Evolutionary conservation across 2,888 invertebrate genomes (phyloP), one percentile per base, ranked within the genome.

Genomic region (Branchellion lobata): DNA sequence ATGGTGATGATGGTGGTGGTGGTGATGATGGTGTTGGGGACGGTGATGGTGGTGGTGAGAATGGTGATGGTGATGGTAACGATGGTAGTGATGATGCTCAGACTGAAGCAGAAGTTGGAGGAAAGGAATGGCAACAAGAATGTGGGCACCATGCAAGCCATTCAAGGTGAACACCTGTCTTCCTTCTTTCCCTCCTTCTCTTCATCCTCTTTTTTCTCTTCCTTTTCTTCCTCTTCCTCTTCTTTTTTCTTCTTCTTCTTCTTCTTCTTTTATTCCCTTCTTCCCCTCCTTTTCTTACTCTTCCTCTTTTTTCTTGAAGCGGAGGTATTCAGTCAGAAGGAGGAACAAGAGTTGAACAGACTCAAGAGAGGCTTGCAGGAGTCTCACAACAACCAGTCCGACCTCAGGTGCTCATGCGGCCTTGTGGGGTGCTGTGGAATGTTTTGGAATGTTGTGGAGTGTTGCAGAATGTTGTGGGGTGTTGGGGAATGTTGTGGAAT

Each of bases 331-430:
- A 61, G 94, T 91, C 90, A 92, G 51, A 84, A 84, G 57, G 85
- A 85, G 79, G 80, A 84, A 27, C 83, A 84, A 57, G 86, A 86
- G 81, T 83, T 89, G 82, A 86, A 86, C 80, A 86, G 86, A 75
- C 88, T 95, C 31, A 91, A 94, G 57, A 94, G 94, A 84, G 93
- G 94, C 84, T 93, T 96, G 69, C 92, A 95, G 2, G 91, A 92
- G 0, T 93, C 93, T 0, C 96, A 96, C 87, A 93, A 94, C 85
- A 94, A 94, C 83, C 95, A 96, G 88, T 95, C 96, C 94, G 92
- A 94, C 82, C 88, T 95, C 51, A 90, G 95, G 84, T 75, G n/a
- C n/a, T n/a, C 47, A 24, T n/a, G 11, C 11, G n/a, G n/a, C n/a
- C n/a, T n/a, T n/a, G n/a, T n/a, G n/a, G n/a, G n/a, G n/a, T n/a